phyloP scores from a whole-genome alignment of 2,888 invertebrate species.

The Drosophila acutilabella region DNA sequence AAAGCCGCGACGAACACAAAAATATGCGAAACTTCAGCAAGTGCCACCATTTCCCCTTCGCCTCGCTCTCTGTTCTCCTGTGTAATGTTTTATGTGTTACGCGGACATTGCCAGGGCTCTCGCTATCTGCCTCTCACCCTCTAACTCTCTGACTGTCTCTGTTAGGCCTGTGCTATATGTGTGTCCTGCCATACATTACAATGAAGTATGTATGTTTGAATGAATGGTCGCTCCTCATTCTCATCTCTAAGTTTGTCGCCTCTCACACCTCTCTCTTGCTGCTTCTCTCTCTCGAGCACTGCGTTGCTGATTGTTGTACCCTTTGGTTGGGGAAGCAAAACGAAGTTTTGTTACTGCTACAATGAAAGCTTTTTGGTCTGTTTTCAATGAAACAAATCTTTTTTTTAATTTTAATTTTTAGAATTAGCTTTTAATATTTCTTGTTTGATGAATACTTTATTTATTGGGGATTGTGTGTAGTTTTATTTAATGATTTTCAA shows the following conservation, averaged over 20 bases:
- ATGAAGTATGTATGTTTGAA: constrained; percentile 74
- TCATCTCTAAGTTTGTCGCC: neutral
- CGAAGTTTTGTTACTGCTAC: too few relatives aligned
- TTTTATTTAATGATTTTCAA: too few relatives aligned
- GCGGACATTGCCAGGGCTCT: constrained; percentile 54
- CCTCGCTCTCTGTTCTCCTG: neutral
- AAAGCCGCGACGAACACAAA: constrained; percentile 69
- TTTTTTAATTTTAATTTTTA: too few relatives aligned
- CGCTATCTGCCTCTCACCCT: constrained; percentile 10
- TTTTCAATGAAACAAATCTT: too few relatives aligned
- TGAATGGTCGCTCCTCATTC: constrained; percentile 61
- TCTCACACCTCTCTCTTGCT: constrained; percentile 7
- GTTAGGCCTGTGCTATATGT: constrained; percentile 51
- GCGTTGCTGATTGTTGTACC: constrained; percentile 14
- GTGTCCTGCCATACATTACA: constrained; percentile 73
- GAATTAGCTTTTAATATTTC: too few relatives aligned
- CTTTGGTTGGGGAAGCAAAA: neutral
- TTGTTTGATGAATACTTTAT: too few relatives aligned
- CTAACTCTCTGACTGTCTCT: constrained; percentile 6
- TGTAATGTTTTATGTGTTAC: constrained; percentile 75
- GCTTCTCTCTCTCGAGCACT: constrained; percentile 9
- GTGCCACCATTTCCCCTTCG: neutral
- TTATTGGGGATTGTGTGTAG: too few relatives aligned
- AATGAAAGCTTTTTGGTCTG: too few relatives aligned
- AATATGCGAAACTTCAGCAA: constrained; percentile 74